A percentile compares a stretch with the other conserved stretches of the same genome.
Conservation (phyloP, 2,797 vertebrate genomes). For the Chrosomus eos region DNA sequence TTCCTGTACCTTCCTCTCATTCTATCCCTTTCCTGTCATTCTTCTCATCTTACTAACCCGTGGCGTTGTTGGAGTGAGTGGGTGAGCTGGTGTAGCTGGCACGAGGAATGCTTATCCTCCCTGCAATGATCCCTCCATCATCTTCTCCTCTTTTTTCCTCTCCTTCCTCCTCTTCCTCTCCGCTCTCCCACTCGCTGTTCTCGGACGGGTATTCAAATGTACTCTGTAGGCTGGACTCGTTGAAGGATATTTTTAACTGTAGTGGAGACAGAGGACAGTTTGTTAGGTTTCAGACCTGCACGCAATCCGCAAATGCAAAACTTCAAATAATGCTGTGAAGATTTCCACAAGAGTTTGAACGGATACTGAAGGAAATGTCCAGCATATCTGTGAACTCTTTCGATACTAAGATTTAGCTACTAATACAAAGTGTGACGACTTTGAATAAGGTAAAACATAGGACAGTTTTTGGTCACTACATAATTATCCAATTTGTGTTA, state of each 20-base stretch:
- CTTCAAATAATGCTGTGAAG: not conserved
- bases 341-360: not conserved
- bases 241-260: slow-evolving; percentile 97
- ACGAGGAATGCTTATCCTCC: slow-evolving; percentile 80
- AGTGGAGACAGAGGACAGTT: not conserved
- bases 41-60: slow-evolving; percentile 70
- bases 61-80: slow-evolving; percentile 69
- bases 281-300: not conserved
- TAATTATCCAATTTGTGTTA: not conserved
- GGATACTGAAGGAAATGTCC: not conserved
- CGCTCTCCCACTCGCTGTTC: slow-evolving; percentile 84
- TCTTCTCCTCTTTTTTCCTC: slow-evolving; percentile 66
- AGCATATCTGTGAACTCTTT: not conserved
- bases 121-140: slow-evolving; percentile 74
- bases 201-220: slow-evolving; percentile 96
- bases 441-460: not conserved
- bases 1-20: slow-evolving; percentile 29
- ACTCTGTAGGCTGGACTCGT: slow-evolving; percentile 89
- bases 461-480: not conserved
- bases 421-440: not conserved
- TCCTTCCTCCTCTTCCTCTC: slow-evolving; percentile 79
- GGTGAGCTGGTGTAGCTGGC: slow-evolving; percentile 74
- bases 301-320: not conserved
- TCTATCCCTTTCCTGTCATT: slow-evolving; percentile 42
- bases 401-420: too few species aligned